These are phyloP conservation scores for Sturnus vulgaris DNA, from an alignment of 2,113 vertebrate species.

Conservation along the genomic window DNA sequence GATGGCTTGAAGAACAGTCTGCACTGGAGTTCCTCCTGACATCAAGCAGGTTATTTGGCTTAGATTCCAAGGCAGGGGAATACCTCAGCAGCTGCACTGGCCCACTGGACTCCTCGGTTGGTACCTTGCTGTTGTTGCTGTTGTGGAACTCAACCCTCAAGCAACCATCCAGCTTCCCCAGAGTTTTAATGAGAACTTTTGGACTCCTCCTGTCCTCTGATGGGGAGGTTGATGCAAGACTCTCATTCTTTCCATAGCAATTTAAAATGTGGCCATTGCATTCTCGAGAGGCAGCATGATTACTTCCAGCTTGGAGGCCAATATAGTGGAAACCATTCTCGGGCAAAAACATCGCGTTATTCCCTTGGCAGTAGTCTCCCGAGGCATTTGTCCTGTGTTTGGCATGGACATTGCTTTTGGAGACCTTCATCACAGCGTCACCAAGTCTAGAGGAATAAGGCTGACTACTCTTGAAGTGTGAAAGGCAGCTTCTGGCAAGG, in stretches of 20 bases:
- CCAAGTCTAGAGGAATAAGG: conserved; percentile 80
- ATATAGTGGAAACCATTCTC: conserved; percentile 75
- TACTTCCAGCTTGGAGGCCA: conserved; percentile 63
- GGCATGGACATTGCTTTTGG: conserved; percentile 60
- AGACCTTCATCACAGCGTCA: conserved; percentile 77
- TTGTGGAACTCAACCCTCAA: conserved; percentile 93
- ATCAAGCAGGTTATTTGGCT: conserved; percentile 57
- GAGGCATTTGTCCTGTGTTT: conserved; percentile 69
- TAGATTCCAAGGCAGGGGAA: conserved; percentile 78
- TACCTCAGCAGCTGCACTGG: conserved; percentile 90
- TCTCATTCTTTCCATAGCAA: conserved; percentile 68
- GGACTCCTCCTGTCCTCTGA: conserved; percentile 85
- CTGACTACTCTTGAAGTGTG: conserved; percentile 82
- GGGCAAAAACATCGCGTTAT: conserved; percentile 28
- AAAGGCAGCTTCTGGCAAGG: conserved; percentile 84
- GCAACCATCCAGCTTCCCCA: conserved; percentile 83
- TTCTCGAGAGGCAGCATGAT: conserved; percentile 51
- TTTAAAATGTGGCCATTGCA: conserved; percentile 75
- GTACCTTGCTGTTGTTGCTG: conserved; percentile 59
- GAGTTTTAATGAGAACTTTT: conserved; percentile 90
- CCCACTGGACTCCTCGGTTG: conserved; percentile 71
- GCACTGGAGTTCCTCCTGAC: conserved; percentile 64
- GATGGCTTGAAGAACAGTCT: conserved; percentile 61
- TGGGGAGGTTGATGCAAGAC: conserved; percentile 35
- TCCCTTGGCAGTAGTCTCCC: conserved; percentile 65